These are phyloP conservation scores for Asbolus verrucosus DNA, from an alignment of 1,140 invertebrate species.

Conservation along the genomic window DNA sequence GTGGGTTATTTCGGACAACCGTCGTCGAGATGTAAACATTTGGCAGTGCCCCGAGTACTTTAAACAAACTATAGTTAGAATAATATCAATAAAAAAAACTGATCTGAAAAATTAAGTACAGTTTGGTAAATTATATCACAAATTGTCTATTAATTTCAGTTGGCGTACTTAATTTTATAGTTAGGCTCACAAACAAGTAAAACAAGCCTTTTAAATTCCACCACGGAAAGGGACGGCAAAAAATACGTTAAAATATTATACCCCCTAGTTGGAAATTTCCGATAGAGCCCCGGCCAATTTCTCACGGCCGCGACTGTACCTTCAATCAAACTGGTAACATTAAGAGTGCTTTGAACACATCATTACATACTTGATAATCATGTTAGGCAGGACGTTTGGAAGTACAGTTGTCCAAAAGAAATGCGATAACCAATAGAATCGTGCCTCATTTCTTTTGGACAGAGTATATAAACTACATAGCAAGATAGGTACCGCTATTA, in stretches of 20 bases:
- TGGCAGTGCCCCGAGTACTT: constrained; percentile 22
- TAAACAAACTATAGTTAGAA: constrained; percentile 19
- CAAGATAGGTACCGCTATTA: constrained; percentile 2
- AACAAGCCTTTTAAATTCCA: constrained; percentile 9
- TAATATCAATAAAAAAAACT: no score
- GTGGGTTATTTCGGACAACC: neutral
- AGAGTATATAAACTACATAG: constrained; percentile 23
- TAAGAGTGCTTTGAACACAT: constrained; percentile 28
- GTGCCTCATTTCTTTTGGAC: no score
- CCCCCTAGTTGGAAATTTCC: neutral
- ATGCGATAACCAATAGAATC: neutral
- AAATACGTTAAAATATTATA: constrained; percentile 10
- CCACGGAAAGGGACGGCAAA: constrained; percentile 14
- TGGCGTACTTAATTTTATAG: constrained; percentile 13
- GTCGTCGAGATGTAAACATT: constrained; percentile 3
- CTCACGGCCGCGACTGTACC: no score
- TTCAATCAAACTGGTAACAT: neutral
- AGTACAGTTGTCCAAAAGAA: constrained; percentile 10
- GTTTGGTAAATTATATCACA: constrained; percentile 30
- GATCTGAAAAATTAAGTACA: constrained; percentile 35
- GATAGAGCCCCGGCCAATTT: no score
- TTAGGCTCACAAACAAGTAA: constrained; percentile 15
- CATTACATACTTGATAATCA: constrained; percentile 2
- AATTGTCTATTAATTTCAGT: no score
- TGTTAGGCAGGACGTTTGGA: constrained; percentile 32